Percentiles rank a stretch among this genome's conserved stretches.
phyloP scores from a whole-genome alignment of 2,797 vertebrate species.

The Benthosema pterotum region DNA sequence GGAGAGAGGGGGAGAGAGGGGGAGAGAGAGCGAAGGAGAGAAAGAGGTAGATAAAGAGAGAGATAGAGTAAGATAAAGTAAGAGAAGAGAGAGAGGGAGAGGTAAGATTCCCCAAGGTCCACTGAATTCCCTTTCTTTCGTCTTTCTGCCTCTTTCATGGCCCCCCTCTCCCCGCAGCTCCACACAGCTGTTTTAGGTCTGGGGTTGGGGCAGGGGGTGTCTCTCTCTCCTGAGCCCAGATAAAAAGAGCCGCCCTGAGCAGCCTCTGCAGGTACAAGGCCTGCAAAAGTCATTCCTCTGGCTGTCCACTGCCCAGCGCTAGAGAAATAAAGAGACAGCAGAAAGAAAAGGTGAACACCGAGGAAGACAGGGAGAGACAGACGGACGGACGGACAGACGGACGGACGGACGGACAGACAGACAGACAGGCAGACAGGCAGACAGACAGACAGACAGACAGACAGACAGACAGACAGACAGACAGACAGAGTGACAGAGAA shows the following conservation, averaged over 20 bases:
- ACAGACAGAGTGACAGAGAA: background rate
- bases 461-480: background rate
- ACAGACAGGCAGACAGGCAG: slow-evolving; percentile 26
- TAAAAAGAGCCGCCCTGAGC: slow-evolving; percentile 82
- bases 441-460: slow-evolving; percentile 5
- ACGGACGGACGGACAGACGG: too few species aligned
- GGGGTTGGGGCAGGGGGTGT: slow-evolving; percentile 62
- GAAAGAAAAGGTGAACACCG: slow-evolving; percentile 13
- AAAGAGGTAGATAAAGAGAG: slow-evolving; percentile 14
- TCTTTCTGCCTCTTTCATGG: slow-evolving; percentile 74
- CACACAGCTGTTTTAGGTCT: slow-evolving; percentile 80
- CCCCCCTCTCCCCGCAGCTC: slow-evolving; percentile 72
- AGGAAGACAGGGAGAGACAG: slow-evolving; percentile 33
- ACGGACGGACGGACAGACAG: background rate
- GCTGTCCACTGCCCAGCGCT: slow-evolving; percentile 48
- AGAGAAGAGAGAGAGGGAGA: slow-evolving; percentile 44
- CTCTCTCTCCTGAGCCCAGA: slow-evolving; percentile 83
- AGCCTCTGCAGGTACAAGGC: slow-evolving; percentile 82
- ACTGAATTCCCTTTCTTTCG: slow-evolving; percentile 78
- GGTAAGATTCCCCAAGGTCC: slow-evolving; percentile 71
- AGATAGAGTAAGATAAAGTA: slow-evolving; percentile 23
- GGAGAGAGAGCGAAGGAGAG: slow-evolving; percentile 1
- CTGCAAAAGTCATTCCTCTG: slow-evolving; percentile 83
- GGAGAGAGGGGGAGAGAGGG: slow-evolving; percentile 37
- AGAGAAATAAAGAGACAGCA: slow-evolving; percentile 32